phyloP scores from a whole-genome alignment of 1,140 invertebrate species.

The Ooceraea biroi region DNA sequence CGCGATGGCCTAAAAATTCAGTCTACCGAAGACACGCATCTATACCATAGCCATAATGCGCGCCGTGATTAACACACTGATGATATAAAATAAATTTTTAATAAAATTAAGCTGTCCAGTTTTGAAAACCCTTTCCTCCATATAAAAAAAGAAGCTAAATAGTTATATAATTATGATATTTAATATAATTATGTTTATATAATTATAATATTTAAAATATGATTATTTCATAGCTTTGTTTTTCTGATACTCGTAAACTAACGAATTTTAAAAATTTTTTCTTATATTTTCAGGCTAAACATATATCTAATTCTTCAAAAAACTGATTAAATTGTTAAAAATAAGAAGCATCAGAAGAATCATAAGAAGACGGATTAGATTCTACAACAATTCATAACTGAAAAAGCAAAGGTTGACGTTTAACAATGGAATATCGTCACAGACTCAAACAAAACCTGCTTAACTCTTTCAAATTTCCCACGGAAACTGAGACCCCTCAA shows the following conservation, averaged over 20 bases:
- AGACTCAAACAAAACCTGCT: too few relatives aligned
- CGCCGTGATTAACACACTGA: constrained; percentile 60
- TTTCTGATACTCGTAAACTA: too few relatives aligned
- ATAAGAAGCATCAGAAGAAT: not conserved
- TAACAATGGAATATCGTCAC: not conserved
- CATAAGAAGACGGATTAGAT: not conserved
- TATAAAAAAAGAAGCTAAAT: not conserved
- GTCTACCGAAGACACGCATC: constrained; percentile 49
- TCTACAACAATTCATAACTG: not conserved
- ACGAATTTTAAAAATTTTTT: not conserved
- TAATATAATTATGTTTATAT: not conserved
- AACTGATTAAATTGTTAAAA: not conserved
- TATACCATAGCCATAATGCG: constrained; percentile 55
- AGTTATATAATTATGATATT: not conserved
- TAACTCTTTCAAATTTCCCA: constrained; percentile 32
- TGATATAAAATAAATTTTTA: constrained; percentile 73
- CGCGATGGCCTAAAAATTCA: constrained; percentile 71
- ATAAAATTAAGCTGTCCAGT: constrained; percentile 27
- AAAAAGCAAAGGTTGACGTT: not conserved
- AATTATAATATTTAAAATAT: not conserved
- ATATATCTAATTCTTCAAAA: not conserved
- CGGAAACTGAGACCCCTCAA: not conserved
- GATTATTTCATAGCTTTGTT: too few relatives aligned
- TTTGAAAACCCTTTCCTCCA: too few relatives aligned
- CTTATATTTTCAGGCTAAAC: not conserved